Evolutionary conservation across 2,797 vertebrate genomes (phyloP).

Genomic region (Helicolenus hilgendorfi): DNA sequence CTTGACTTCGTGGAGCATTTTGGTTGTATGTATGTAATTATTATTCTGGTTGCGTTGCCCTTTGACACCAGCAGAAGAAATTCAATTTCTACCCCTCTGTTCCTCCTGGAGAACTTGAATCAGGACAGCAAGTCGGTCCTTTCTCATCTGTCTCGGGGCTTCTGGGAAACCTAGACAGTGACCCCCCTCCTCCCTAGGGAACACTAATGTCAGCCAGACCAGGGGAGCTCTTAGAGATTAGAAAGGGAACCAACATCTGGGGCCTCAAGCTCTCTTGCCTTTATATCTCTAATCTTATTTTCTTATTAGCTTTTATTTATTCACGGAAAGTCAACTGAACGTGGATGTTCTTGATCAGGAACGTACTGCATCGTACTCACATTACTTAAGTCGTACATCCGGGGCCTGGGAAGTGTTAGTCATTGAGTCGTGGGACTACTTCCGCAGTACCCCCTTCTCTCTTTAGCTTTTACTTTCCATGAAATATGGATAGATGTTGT

Average conservation of each 20-base stretch:
- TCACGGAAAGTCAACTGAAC: neutral
- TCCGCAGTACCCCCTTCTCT: neutral
- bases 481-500: neutral
- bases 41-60: neutral
- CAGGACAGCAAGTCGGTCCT: neutral
- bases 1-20: constrained; percentile 4
- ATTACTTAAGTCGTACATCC: neutral
- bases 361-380: neutral
- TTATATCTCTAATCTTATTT: neutral
- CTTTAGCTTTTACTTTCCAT: neutral
- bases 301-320: neutral
- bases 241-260: constrained; percentile 20
- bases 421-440: neutral
- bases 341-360: neutral
- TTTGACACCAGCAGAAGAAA: constrained; percentile 13
- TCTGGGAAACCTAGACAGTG: neutral
- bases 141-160: constrained; percentile 18
- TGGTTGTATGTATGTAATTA: neutral
- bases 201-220: neutral
- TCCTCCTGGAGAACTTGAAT: neutral
- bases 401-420: neutral
- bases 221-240: constrained; percentile 1
- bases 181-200: constrained; percentile 1
- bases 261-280: neutral
- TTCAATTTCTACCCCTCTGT: neutral